A percentile compares a stretch with the other conserved stretches of the same genome.
Evolutionary conservation across 2,888 invertebrate species (phyloP).

Genomic region (Eulithis testata): DNA sequence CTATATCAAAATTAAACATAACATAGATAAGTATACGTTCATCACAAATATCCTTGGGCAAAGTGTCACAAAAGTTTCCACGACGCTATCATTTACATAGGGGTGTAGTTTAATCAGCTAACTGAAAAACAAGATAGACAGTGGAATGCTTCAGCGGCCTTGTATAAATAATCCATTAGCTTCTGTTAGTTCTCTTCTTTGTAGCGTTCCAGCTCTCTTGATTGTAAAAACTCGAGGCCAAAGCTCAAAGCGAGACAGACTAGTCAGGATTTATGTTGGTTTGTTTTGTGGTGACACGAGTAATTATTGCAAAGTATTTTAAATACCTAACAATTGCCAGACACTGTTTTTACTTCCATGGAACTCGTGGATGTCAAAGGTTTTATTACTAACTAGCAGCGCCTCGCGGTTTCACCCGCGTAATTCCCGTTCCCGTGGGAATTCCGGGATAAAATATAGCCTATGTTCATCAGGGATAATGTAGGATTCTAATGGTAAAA

Average conservation of each 20-base stretch:
- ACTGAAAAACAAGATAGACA: conserved; percentile 18
- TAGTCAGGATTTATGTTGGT: conserved; percentile 8
- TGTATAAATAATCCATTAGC: conserved; percentile 33
- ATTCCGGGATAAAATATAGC: no score
- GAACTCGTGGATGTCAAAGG: background rate
- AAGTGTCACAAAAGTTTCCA: background rate
- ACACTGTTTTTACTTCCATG: no score
- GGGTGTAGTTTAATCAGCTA: conserved; percentile 12
- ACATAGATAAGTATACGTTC: no score
- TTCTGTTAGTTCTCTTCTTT: conserved; percentile 18
- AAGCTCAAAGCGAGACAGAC: conserved; percentile 29
- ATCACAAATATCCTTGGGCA: background rate
- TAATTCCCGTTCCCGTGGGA: no score
- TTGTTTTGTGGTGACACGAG: conserved; percentile 25
- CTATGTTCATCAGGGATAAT: no score
- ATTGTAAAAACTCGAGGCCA: conserved; percentile 30
- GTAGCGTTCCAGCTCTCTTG: conserved; percentile 25
- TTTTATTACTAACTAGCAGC: no score
- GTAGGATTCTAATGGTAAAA: no score
- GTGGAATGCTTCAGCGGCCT: conserved; percentile 25
- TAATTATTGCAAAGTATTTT: conserved; percentile 5
- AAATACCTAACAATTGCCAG: background rate
- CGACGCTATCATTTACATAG: background rate
- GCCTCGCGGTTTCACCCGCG: no score
- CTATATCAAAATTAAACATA: no score